These are phyloP conservation scores for Drosophila simulans DNA, from an alignment of 1,140 invertebrate genomes.

Conservation along the genomic window DNA sequence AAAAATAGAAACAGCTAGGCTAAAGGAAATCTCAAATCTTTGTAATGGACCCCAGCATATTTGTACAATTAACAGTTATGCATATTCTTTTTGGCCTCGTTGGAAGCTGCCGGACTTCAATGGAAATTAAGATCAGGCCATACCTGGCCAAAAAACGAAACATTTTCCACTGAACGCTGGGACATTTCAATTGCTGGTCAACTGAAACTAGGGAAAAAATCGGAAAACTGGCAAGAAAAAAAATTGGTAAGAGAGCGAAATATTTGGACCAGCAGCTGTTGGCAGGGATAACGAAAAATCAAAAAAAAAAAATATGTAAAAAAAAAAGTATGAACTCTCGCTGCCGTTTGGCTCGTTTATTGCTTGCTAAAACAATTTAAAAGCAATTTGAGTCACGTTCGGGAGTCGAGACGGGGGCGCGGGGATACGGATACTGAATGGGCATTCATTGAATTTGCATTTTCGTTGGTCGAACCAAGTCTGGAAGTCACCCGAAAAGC, in stretches of 20 bases:
- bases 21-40: slow-evolving; percentile 30
- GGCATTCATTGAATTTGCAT: slow-evolving; percentile 73
- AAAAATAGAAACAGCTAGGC: not conserved
- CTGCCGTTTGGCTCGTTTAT: slow-evolving; percentile 43
- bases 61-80: slow-evolving; percentile 47
- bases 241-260: slow-evolving; percentile 9
- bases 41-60: slow-evolving; percentile 34
- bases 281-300: slow-evolving; percentile 23
- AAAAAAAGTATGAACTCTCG: slow-evolving; percentile 42
- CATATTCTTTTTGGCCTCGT: slow-evolving; percentile 7
- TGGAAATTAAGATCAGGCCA: slow-evolving; percentile 36
- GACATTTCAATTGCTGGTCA: slow-evolving; percentile 70
- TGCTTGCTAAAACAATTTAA: slow-evolving; percentile 76
- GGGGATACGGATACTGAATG: slow-evolving; percentile 23
- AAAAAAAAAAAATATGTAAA: slow-evolving; percentile 13
- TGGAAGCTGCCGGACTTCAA: slow-evolving; percentile 25
- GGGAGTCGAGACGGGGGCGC: slow-evolving; percentile 3
- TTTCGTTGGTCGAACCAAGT: slow-evolving; percentile 51
- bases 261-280: slow-evolving; percentile 39
- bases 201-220: not conserved
- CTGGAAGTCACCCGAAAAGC: slow-evolving; percentile 48
- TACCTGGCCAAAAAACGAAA: slow-evolving; percentile 15
- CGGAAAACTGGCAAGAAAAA: not conserved
- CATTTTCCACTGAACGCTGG: slow-evolving; percentile 32
- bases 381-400: slow-evolving; percentile 75